Conservation (phyloP, 2,113 vertebrate genomes). For the Brachypodius melanocephalos region DNA sequence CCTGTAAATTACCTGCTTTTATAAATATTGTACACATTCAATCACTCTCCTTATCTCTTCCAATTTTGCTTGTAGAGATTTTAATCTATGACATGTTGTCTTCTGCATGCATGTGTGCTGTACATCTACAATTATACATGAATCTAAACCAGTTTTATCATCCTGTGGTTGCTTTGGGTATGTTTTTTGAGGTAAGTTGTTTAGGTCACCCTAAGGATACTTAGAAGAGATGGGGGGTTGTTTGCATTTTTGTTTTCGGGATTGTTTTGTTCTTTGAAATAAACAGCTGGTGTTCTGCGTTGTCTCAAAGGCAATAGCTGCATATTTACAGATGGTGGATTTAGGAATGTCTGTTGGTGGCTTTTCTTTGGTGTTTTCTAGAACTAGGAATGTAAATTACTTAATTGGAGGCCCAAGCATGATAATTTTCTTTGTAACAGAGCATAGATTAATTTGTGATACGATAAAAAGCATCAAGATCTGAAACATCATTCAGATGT, state of each 20-base stretch:
- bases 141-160: neutral
- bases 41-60: conserved; percentile 7
- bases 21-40: conserved; percentile 35
- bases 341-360: neutral
- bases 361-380: neutral
- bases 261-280: neutral
- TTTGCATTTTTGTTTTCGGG: neutral
- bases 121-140: neutral
- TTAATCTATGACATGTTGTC: neutral
- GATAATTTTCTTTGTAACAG: neutral
- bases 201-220: neutral
- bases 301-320: neutral
- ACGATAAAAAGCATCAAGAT: neutral
- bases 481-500: neutral
- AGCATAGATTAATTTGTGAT: neutral
- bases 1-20: neutral
- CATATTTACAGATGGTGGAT: neutral
- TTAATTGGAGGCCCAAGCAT: neutral
- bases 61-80: conserved; percentile 26
- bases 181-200: neutral
- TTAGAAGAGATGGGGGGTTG: neutral
- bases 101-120: neutral
- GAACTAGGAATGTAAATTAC: neutral
- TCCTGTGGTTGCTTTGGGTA: neutral
- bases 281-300: neutral